A percentile compares a stretch with the other conserved stretches of the same genome.
Conservation (phyloP, 2,888 invertebrate species). For the Tanytarsus gracilentus region DNA sequence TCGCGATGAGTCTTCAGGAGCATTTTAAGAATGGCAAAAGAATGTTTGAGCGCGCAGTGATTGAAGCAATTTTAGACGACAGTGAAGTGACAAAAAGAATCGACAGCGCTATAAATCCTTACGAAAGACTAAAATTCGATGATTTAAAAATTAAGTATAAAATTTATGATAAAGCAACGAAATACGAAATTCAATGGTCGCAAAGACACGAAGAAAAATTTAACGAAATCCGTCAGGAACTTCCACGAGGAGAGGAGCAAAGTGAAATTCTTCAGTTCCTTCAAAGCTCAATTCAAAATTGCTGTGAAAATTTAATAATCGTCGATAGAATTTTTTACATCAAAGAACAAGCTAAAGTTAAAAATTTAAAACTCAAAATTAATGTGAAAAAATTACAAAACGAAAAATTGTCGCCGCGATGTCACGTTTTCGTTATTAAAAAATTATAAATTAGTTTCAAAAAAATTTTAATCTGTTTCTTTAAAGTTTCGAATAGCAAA, state of each 20-base stretch:
- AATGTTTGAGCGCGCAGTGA: slow-evolving; percentile 52
- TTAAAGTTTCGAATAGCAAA: too few relatives aligned
- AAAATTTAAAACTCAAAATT: slow-evolving; percentile 41
- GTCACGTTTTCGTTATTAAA: slow-evolving; percentile 51
- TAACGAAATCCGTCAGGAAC: slow-evolving; percentile 32
- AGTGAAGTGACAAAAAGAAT: slow-evolving; percentile 8
- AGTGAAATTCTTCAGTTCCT: slow-evolving; percentile 41
- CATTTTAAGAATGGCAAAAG: slow-evolving; percentile 44
- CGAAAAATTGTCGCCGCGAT: slow-evolving; percentile 56
- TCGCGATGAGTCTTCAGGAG: slow-evolving; percentile 42
- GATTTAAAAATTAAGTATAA: slow-evolving; percentile 14
- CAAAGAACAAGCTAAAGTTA: slow-evolving; percentile 37
- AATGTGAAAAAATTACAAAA: slow-evolving; percentile 51
- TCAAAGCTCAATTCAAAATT: slow-evolving; percentile 46
- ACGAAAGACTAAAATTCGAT: not conserved
- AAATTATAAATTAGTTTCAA: too few relatives aligned
- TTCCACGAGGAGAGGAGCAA: slow-evolving; percentile 36
- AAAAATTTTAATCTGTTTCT: too few relatives aligned
- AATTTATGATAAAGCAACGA: slow-evolving; percentile 11
- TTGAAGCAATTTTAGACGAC: slow-evolving; percentile 51
- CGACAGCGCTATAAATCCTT: not conserved
- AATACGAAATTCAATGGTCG: slow-evolving; percentile 33
- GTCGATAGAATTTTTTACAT: slow-evolving; percentile 48
- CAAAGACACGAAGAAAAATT: slow-evolving; percentile 33
- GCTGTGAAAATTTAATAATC: slow-evolving; percentile 49